Conservation (phyloP, 2,797 vertebrate genomes). For the Paguma larvata region DNA sequence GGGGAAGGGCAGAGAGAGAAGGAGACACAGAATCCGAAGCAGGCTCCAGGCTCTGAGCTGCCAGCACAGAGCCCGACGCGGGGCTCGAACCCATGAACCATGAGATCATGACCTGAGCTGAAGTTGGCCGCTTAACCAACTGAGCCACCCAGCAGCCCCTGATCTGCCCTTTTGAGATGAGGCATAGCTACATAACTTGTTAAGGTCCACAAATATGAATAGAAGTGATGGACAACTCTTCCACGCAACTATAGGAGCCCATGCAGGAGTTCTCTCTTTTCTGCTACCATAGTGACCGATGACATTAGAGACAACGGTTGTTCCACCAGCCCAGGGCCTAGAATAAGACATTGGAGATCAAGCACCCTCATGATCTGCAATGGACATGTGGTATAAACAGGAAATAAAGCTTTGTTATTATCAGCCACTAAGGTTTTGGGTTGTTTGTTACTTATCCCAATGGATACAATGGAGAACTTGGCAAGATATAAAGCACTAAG, state of each 20-base stretch:
- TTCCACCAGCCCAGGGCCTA: background rate
- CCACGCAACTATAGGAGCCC: background rate
- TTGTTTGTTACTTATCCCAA: background rate
- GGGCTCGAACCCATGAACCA: too few species aligned
- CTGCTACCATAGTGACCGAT: background rate
- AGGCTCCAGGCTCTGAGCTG: too few species aligned
- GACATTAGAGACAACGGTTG: background rate
- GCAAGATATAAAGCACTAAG: background rate
- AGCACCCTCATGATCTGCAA: background rate
- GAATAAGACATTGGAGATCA: background rate
- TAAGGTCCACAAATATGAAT: background rate
- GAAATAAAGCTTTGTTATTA: background rate
- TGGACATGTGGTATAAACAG: too few species aligned
- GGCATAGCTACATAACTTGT: background rate
- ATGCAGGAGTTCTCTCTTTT: background rate
- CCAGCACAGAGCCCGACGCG: too few species aligned
- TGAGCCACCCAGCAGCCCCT: too few species aligned
- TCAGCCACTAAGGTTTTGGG: background rate
- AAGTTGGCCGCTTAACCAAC: too few species aligned
- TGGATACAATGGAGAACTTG: background rate
- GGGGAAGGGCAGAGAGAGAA: too few species aligned
- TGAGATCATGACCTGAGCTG: too few species aligned
- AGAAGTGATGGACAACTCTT: background rate
- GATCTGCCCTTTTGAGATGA: background rate
- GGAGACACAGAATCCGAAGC: too few species aligned